phyloP scores from a whole-genome alignment of 2,888 invertebrate species.

The Eupithecia centaureata region DNA sequence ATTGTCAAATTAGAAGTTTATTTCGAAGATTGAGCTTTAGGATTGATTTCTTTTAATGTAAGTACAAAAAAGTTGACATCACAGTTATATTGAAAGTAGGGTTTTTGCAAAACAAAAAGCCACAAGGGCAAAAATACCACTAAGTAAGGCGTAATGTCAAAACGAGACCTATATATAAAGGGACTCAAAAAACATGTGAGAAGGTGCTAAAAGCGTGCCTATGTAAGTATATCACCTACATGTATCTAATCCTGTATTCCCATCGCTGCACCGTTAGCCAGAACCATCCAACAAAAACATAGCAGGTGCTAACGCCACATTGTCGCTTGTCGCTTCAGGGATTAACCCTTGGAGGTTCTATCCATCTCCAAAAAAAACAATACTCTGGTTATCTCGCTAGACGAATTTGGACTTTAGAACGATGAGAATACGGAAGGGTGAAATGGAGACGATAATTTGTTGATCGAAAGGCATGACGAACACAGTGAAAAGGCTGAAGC shows the following conservation, averaged over 20 bases:
- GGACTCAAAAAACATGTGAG: neutral
- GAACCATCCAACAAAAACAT: slow-evolving; percentile 37
- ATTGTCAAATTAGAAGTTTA: too few species aligned
- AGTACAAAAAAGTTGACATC: too few species aligned
- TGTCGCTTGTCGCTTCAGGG: slow-evolving; percentile 42
- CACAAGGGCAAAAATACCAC: too few species aligned
- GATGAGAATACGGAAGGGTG: slow-evolving; percentile 13
- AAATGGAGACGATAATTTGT: slow-evolving; percentile 9
- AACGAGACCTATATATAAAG: neutral
- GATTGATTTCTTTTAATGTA: too few species aligned
- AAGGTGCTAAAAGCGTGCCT: slow-evolving; percentile 27
- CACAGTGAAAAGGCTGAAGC: slow-evolving; percentile 39
- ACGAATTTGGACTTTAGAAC: slow-evolving; percentile 23
- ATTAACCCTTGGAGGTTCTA: slow-evolving; percentile 42
- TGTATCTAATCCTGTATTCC: slow-evolving; percentile 24
- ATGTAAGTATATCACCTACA: slow-evolving; percentile 10
- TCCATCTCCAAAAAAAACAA: slow-evolving; percentile 20
- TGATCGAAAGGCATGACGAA: slow-evolving; percentile 41
- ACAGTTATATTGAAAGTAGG: too few species aligned
- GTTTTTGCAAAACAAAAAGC: too few species aligned
- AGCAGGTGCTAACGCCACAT: slow-evolving; percentile 47
- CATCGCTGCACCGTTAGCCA: slow-evolving; percentile 37
- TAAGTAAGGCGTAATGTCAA: neutral
- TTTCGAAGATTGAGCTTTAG: too few species aligned
- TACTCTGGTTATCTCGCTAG: neutral